Evolutionary conservation across 2,797 vertebrate species (phyloP).

Genomic region (Bradypus variegatus): DNA sequence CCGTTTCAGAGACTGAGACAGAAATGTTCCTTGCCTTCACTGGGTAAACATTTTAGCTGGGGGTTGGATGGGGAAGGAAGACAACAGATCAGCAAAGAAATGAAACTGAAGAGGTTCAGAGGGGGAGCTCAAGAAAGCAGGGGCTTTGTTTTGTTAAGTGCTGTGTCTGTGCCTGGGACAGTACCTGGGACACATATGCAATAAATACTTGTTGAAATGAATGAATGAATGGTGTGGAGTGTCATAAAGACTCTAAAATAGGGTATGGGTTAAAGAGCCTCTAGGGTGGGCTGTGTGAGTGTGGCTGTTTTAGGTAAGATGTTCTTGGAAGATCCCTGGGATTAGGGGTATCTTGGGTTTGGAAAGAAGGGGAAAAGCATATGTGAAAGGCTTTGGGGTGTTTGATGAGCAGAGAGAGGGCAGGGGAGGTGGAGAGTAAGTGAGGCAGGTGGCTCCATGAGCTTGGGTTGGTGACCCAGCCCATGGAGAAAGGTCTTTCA

Average conservation of each 20-base stretch:
- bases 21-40: neutral
- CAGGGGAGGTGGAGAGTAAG: too few relatives aligned
- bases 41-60: neutral
- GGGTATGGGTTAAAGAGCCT: neutral
- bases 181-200: neutral
- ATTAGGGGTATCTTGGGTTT: neutral
- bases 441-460: neutral
- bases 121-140: neutral
- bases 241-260: neutral
- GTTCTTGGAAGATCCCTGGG: neutral
- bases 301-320: neutral
- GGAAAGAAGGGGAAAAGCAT: neutral
- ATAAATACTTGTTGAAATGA: neutral
- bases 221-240: neutral
- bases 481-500: neutral
- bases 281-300: neutral
- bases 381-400: neutral
- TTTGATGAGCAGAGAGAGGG: neutral
- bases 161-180: neutral
- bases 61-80: neutral
- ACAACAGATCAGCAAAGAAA: neutral
- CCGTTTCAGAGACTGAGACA: neutral
- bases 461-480: neutral
- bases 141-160: neutral
- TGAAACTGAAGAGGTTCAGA: neutral